These are phyloP conservation scores for Drosophila borborema DNA, from an alignment of 2,888 invertebrate genomes.

Conservation along the genomic window DNA sequence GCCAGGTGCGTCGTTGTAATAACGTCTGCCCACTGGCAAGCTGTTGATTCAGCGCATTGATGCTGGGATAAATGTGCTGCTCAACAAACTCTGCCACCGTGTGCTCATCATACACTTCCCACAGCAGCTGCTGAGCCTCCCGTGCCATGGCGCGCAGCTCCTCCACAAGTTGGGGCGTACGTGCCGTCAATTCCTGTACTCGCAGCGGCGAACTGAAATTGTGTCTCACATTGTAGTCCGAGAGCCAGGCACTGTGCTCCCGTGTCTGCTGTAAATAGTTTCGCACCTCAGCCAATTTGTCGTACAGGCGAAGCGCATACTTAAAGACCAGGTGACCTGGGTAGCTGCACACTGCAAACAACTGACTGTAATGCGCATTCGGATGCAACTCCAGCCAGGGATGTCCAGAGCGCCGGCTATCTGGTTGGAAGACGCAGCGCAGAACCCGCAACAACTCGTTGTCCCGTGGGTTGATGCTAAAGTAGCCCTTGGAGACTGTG, in stretches of 20 bases:
- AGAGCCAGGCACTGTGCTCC: slow-evolving; percentile 88
- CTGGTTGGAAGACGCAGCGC: slow-evolving; percentile 86
- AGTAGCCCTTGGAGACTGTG: slow-evolving; percentile 88
- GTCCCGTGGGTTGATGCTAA: slow-evolving; percentile 86
- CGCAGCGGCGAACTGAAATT: slow-evolving; percentile 89
- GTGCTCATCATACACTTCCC: slow-evolving; percentile 87
- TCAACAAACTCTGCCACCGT: slow-evolving; percentile 89
- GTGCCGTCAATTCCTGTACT: slow-evolving; percentile 87
- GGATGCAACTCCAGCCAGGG: slow-evolving; percentile 87
- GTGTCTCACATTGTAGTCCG: slow-evolving; percentile 89
- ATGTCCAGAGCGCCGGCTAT: slow-evolving; percentile 83
- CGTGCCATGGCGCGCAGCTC: slow-evolving; percentile 86
- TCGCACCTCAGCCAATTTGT: slow-evolving; percentile 84
- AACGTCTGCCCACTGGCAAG: slow-evolving; percentile 86
- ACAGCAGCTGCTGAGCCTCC: slow-evolving; percentile 87
- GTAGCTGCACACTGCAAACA: slow-evolving; percentile 88
- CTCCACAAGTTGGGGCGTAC: slow-evolving; percentile 87
- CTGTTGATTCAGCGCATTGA: slow-evolving; percentile 86
- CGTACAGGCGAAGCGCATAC: slow-evolving; percentile 84
- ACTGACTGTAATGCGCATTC: slow-evolving; percentile 88
- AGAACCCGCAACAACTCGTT: slow-evolving; percentile 86
- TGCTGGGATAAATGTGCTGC: slow-evolving; percentile 87
- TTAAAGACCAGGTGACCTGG: slow-evolving; percentile 88
- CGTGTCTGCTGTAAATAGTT: slow-evolving; percentile 82
- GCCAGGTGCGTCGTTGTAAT: slow-evolving; percentile 87